A percentile compares a stretch with the other conserved stretches of the same genome.
phyloP scores from a whole-genome alignment of 2,888 invertebrate genomes.

The Metalampra italica region DNA sequence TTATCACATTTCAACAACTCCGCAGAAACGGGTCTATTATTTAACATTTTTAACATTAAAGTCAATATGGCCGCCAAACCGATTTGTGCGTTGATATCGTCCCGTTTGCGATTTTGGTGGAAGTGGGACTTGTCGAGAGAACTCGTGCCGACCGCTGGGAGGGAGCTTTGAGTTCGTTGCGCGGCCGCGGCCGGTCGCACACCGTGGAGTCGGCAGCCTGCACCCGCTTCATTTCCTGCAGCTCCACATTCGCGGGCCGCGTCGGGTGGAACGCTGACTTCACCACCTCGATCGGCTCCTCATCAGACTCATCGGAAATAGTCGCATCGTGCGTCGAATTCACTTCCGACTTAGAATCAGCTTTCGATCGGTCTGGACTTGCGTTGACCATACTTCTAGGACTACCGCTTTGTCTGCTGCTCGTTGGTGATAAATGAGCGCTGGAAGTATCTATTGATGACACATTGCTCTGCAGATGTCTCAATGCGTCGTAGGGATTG shows the following conservation, averaged over 20 bases:
- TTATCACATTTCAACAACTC: slow-evolving; percentile 72
- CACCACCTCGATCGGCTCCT: slow-evolving; percentile 86
- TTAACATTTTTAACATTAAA: slow-evolving; percentile 28
- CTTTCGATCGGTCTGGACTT: slow-evolving; percentile 71
- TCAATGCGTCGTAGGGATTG: slow-evolving; percentile 77
- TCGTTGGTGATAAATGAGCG: slow-evolving; percentile 74
- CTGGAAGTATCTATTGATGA: slow-evolving; percentile 70
- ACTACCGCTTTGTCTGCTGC: slow-evolving; percentile 76
- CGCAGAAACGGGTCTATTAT: slow-evolving; percentile 39
- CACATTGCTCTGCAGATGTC: slow-evolving; percentile 64
- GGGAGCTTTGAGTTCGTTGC: slow-evolving; percentile 80
- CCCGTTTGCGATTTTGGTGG: slow-evolving; percentile 79
- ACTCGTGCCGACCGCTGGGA: slow-evolving; percentile 72
- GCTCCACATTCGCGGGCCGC: slow-evolving; percentile 76
- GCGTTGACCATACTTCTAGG: slow-evolving; percentile 65
- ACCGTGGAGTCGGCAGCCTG: slow-evolving; percentile 81
- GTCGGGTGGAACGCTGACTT: slow-evolving; percentile 86
- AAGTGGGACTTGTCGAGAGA: slow-evolving; percentile 68
- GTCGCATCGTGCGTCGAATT: slow-evolving; percentile 81
- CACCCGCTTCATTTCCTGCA: slow-evolving; percentile 74
- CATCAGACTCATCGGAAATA: slow-evolving; percentile 81
- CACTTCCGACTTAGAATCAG: slow-evolving; percentile 79
- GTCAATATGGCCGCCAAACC: slow-evolving; percentile 87
- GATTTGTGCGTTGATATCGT: slow-evolving; percentile 80
- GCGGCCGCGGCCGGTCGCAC: slow-evolving; percentile 62